Evolutionary conservation across 2,797 vertebrate species (phyloP), one percentile per base, ranked within the genome.

Genomic region (Tadarida brasiliensis): DNA sequence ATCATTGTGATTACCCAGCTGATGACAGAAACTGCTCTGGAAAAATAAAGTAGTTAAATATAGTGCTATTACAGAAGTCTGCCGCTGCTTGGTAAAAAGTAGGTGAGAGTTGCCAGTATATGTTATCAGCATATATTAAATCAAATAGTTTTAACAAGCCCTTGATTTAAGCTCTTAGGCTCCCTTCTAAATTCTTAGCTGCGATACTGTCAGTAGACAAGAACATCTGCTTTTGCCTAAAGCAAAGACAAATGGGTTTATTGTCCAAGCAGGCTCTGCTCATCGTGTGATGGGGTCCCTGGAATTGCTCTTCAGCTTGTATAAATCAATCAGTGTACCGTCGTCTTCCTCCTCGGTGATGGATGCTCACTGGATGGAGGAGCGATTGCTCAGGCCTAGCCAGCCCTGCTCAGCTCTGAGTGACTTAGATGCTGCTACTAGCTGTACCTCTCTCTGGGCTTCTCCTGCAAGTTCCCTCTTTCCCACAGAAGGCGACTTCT

Each of bases 291-390:
- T 8, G 12, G 87, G 54, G 19, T 26, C 57, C 65, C 49, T 35
- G 33, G 67, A 20, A 11, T 49, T 2, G 10, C 49, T 1, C 76
- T 54, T 7, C n/a, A n/a, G 49, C 49, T 65, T 6, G 1, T n/a
- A 9, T 24, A 14, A 7, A 5, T 26, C 39, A 11, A n/a, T 51
- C 12, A 7, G 54, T 4, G 47, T 6, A 24, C 67, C 0, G 4
- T 7, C 0, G 0, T 28, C 30, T 0, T 15, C 78, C 5, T 1
- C 44, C 16, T 47, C 7, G 6, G 5, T 19, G 71, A 3, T 0
- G 7, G 39, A 2, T 4, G n/a, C 39, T 54, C 5, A 0, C 16
- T 26, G 70, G 30, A 1, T 5, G 3, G 68, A 10, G 24, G 70
- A 19, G 47, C 4, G 0, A 0, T 11, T 12, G 44, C 85, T 71